phyloP scores from a whole-genome alignment of 2,113 vertebrate species.

The Ardeotis arabs region DNA sequence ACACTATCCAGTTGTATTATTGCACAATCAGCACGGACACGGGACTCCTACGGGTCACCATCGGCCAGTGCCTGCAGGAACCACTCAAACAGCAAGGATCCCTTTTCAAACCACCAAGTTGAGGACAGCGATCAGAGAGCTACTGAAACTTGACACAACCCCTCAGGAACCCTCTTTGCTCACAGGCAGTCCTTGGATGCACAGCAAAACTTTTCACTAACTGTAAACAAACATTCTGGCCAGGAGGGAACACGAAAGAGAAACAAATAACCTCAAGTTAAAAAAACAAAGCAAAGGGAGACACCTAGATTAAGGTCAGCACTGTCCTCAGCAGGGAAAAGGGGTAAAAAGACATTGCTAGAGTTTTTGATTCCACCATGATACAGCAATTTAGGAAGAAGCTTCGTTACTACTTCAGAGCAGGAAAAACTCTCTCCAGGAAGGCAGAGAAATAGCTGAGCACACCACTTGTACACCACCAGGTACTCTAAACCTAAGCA shows the following conservation, averaged over 20 bases:
- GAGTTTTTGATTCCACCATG: neutral
- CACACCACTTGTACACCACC: neutral
- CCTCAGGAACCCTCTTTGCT: neutral
- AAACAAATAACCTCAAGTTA: slow-evolving; percentile 21
- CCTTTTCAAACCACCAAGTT: neutral
- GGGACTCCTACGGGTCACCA: neutral
- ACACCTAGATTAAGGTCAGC: neutral
- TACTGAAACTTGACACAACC: neutral
- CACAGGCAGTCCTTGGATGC: neutral
- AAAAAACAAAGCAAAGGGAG: slow-evolving; percentile 19
- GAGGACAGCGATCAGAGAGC: neutral
- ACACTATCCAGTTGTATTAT: rapidly evolving
- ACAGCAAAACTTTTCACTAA: neutral
- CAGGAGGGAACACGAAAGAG: neutral
- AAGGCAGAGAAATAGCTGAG: neutral
- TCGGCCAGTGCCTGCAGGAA: neutral
- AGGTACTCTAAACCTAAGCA: neutral
- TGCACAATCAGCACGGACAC: neutral
- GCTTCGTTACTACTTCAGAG: neutral
- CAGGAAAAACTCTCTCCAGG: neutral
- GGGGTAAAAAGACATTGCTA: neutral
- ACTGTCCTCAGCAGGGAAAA: neutral
- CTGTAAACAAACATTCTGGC: neutral
- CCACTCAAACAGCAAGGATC: neutral
- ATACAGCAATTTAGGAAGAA: neutral